Conservation (phyloP, 2,113 vertebrate species). For the Theropithecus gelada region DNA sequence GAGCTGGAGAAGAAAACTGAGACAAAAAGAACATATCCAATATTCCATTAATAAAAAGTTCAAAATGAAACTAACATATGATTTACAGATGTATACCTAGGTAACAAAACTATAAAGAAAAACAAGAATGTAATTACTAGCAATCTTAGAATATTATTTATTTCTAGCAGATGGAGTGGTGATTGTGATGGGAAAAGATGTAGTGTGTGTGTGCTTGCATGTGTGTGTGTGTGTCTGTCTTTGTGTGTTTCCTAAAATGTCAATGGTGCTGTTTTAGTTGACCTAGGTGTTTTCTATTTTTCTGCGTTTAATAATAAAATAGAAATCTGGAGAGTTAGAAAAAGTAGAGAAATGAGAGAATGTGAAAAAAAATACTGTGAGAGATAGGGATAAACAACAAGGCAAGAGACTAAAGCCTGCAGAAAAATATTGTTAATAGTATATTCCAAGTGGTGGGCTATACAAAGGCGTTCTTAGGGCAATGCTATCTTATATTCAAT, state of each 20-base stretch:
- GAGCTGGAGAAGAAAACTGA: neutral
- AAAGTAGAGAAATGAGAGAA: neutral
- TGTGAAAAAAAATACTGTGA: neutral
- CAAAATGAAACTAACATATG: neutral
- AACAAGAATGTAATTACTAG: neutral
- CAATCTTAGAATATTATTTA: neutral
- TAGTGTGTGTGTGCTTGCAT: neutral
- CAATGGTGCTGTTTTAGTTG: neutral
- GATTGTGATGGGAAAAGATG: neutral
- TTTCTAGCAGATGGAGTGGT: neutral
- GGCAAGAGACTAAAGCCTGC: neutral
- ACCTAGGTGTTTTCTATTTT: neutral
- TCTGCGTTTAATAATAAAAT: neutral
- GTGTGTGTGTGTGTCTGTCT: neutral
- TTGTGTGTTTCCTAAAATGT: neutral
- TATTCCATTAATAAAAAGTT: neutral
- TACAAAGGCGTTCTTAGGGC: neutral
- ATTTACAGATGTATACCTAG: neutral
- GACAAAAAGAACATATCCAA: neutral
- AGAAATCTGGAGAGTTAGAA: neutral
- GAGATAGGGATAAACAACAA: neutral
- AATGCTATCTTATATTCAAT: neutral
- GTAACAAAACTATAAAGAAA: neutral
- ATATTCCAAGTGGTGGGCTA: too few relatives aligned
- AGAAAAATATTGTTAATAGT: neutral